These are phyloP conservation scores for Penaeus chinensis DNA, from an alignment of 1,140 invertebrate genomes.

Conservation along the genomic window DNA sequence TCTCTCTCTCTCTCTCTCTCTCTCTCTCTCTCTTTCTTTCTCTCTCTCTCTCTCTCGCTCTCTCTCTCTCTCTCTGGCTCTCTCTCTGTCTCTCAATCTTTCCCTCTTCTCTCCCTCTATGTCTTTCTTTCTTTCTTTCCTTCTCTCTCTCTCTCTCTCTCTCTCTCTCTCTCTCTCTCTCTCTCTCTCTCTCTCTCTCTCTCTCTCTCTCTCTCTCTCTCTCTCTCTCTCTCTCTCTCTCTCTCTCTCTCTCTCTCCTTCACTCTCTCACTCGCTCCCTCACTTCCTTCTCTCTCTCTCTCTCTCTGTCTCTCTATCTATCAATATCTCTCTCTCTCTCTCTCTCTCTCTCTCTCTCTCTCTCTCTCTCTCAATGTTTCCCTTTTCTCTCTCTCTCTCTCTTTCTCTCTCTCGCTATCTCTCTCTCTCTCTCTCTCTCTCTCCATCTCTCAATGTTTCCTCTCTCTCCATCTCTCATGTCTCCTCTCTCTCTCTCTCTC, in stretches of 20 bases:
- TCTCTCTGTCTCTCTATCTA: neutral
- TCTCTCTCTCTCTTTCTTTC: neutral
- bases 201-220: neutral
- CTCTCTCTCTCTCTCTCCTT: neutral
- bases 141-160: conserved; percentile 22
- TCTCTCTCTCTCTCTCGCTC: conserved; percentile 1
- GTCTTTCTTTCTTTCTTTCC: neutral
- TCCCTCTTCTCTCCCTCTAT: neutral
- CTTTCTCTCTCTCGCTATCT: neutral
- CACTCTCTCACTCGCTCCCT: neutral
- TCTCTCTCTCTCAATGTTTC: too few species aligned
- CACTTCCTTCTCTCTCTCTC: too few species aligned
- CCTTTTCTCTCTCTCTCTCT: neutral
- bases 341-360: neutral
- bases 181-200: neutral
- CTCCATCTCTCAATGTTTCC: neutral
- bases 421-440: conserved; percentile 3
- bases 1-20: too few species aligned
- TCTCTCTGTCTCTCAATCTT: neutral
- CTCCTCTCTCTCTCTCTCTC: neutral
- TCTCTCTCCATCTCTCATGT: neutral
- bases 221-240: neutral
- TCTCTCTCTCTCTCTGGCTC: conserved; percentile 13
- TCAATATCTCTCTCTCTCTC: neutral
- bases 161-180: neutral